Base-by-base conservation (phyloP, 2,888 invertebrate genomes). In the Netelia melanura region DNA sequence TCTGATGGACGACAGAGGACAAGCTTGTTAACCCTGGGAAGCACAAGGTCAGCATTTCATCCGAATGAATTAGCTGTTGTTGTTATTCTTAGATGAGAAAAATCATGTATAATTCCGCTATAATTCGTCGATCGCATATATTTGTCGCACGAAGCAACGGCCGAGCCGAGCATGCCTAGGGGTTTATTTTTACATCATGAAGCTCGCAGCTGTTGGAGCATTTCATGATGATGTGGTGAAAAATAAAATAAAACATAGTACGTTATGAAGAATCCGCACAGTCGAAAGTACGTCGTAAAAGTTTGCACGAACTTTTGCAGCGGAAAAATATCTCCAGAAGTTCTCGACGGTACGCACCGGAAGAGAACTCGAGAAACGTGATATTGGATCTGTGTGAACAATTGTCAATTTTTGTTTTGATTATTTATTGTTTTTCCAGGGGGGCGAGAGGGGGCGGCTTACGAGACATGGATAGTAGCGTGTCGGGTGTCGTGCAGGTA, bases 401-500 rank as follows among this genome's bases (percentile, higher is more conserved):
- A 79, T 48, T 5, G 23, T 62, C 17, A 10, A 54, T 76, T 68
- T 44, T 56, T 70, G n/a, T 30, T 54, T 56, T 56, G 25, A 38
- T 30, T 56, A 2, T 68, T 43, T 8, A 56, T 74, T 44, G 43
- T 62, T 30, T 82, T 81, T 81, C 9, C 54, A 82, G 84, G 87
- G 87, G 80, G 86, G 87, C 9, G 54, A 82, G 84, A 87, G 87
- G 80, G 86, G 87, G 14, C 14, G 48, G 48, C 10, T 92, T 90
- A 87, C 89, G 89, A 88, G 89, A 89, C 88, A 94, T 94, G 94
- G 94, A 94, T 86, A 91, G 83, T 89, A 91, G 90, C 89, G 91
- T 90, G 77, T 92, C 92, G 67, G 93, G 93, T 83, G 93, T 94
- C 67, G 94, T 94, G 90, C 95, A 98, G 96, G 98, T 98, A 94